Percentiles rank a stretch among this genome's conserved stretches.
These are phyloP conservation scores for Gymnobelideus leadbeateri DNA, from an alignment of 2,113 vertebrate genomes.

Conservation along the genomic window DNA sequence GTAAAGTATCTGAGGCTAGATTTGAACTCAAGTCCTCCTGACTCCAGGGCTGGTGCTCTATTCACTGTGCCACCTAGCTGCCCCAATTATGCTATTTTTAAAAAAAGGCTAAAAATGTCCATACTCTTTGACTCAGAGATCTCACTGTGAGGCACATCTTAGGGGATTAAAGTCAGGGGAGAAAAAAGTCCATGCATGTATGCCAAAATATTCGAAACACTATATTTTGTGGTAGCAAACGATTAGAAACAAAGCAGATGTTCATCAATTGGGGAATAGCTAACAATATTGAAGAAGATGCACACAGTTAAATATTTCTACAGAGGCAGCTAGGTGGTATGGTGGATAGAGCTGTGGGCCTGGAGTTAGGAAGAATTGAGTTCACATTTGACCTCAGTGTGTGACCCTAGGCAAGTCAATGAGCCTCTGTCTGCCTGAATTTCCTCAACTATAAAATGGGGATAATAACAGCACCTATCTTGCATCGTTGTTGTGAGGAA, in stretches of 20 bases:
- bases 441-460: not conserved
- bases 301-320: not conserved
- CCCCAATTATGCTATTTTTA: not conserved
- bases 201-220: not conserved
- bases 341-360: not conserved
- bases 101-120: not conserved
- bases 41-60: no score
- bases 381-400: not conserved
- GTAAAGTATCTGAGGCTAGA: no score
- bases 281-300: not conserved
- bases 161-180: not conserved
- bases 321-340: not conserved
- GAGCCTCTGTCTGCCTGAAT: not conserved
- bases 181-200: not conserved
- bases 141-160: not conserved
- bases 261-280: not conserved
- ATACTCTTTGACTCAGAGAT: not conserved
- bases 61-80: no score
- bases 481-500: not conserved
- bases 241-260: not conserved
- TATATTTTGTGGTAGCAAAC: not conserved
- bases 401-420: not conserved
- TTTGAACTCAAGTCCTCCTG: no score
- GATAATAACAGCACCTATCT: not conserved
- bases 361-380: not conserved